Evolutionary conservation across 2,113 vertebrate genomes (phyloP).

Genomic region (Rostratula benghalensis): DNA sequence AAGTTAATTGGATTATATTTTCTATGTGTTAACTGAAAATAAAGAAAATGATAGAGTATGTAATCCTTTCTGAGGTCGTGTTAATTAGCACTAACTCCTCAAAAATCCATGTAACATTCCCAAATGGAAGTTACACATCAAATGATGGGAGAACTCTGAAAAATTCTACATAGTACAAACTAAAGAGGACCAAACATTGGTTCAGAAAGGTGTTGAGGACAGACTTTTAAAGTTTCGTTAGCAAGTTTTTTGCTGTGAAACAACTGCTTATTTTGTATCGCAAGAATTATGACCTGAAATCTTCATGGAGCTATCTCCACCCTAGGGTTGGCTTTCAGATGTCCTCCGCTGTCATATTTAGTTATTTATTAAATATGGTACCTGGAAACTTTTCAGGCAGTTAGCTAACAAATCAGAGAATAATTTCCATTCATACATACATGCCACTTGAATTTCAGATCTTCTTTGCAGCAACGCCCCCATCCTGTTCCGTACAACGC

Average conservation of each 20-base stretch:
- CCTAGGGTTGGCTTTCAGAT: neutral
- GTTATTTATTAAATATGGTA: neutral
- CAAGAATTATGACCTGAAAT: neutral
- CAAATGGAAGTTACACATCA: neutral
- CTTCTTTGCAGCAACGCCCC: slow-evolving; percentile 84
- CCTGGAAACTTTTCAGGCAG: neutral
- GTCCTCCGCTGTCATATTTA: neutral
- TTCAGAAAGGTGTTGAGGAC: neutral
- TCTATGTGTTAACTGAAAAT: neutral
- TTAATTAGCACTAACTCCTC: neutral
- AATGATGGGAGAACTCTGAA: neutral
- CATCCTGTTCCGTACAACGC: slow-evolving; percentile 87
- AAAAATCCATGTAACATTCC: neutral
- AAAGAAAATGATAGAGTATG: neutral
- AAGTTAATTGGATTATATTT: neutral
- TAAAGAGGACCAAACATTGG: neutral
- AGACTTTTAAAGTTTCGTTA: neutral
- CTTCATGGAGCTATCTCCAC: neutral
- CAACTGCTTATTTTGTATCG: neutral
- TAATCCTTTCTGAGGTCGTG: accelerated
- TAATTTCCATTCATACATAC: slow-evolving; percentile 73
- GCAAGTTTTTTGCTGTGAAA: neutral
- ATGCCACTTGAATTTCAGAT: slow-evolving; percentile 87
- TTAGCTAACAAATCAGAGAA: neutral
- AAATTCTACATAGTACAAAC: neutral